Evolutionary conservation across 2,888 invertebrate genomes (phyloP).

Genomic region (Melieria crassipennis): DNA sequence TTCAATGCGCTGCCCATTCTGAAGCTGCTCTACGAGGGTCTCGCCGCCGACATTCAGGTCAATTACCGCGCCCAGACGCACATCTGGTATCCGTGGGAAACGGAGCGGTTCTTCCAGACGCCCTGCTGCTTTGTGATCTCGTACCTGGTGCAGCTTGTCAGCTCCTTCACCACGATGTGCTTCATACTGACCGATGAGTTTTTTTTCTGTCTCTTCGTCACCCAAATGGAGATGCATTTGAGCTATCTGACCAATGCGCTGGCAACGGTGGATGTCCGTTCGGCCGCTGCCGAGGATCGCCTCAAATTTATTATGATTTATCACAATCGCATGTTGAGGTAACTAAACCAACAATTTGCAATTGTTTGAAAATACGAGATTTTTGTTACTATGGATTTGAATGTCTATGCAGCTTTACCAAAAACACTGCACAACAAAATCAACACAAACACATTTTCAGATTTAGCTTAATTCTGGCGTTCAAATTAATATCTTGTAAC

Average conservation of each 20-base stretch:
- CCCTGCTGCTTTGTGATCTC: slow-evolving; percentile 35
- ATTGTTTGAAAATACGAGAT: neutral
- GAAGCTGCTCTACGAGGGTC: slow-evolving; percentile 46
- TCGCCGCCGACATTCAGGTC: slow-evolving; percentile 36
- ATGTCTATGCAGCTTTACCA: too few species aligned
- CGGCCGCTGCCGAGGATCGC: slow-evolving; percentile 42
- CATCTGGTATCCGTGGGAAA: slow-evolving; percentile 60
- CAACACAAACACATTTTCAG: too few species aligned
- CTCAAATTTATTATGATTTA: slow-evolving; percentile 50
- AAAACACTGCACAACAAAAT: too few species aligned
- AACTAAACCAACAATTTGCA: neutral
- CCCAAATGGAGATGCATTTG: slow-evolving; percentile 53
- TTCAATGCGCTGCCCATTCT: slow-evolving; percentile 52
- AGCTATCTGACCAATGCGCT: slow-evolving; percentile 48
- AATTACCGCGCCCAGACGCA: slow-evolving; percentile 51
- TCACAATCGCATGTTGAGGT: slow-evolving; percentile 50
- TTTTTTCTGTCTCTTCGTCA: slow-evolving; percentile 51
- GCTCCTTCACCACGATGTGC: slow-evolving; percentile 46
- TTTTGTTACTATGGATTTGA: too few species aligned
- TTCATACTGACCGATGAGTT: slow-evolving; percentile 50
- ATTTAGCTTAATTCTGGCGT: too few species aligned
- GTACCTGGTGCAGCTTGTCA: slow-evolving; percentile 47
- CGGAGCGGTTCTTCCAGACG: slow-evolving; percentile 36
- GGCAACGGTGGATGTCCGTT: slow-evolving; percentile 43
- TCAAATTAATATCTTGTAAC: too few species aligned